A percentile compares a stretch with the other conserved stretches of the same genome.
phyloP scores from a whole-genome alignment of 2,888 invertebrate genomes.

The Notodromas monacha region DNA sequence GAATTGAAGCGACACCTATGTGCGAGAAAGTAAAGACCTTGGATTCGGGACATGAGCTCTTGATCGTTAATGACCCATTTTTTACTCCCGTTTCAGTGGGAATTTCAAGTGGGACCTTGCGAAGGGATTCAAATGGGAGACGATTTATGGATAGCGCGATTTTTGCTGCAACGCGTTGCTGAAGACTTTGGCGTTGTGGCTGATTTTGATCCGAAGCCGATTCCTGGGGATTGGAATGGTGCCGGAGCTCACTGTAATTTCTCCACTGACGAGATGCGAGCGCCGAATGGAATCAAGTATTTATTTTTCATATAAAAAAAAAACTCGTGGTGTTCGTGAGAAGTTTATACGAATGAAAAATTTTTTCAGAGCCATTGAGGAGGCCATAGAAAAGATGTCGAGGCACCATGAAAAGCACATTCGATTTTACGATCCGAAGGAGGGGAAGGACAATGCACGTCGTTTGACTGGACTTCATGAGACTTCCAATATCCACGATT shows the following conservation, averaged over 20 bases:
- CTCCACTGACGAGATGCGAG: conserved; percentile 67
- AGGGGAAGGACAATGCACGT: conserved; percentile 81
- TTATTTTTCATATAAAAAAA: background rate
- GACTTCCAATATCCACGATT: conserved; percentile 84
- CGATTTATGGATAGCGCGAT: conserved; percentile 57
- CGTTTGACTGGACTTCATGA: conserved; percentile 78
- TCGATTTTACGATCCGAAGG: conserved; percentile 75
- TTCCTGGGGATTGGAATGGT: conserved; percentile 62
- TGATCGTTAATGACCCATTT: conserved; percentile 12
- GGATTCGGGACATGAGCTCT: no score
- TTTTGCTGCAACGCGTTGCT: conserved; percentile 56
- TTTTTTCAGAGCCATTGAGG: conserved; percentile 53
- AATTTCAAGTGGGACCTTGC: conserved; percentile 69
- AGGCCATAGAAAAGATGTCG: conserved; percentile 72
- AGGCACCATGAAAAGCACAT: conserved; percentile 74
- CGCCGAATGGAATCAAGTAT: conserved; percentile 37
- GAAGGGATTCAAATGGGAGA: conserved; percentile 28
- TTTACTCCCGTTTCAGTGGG: conserved; percentile 30
- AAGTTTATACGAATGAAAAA: no score
- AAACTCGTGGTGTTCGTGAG: conserved; percentile 9
- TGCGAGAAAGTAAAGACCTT: no score
- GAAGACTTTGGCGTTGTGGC: conserved; percentile 62
- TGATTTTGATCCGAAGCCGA: conserved; percentile 40
- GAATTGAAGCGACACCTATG: no score
- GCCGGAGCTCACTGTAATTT: conserved; percentile 90